phyloP scores from a whole-genome alignment of 2,113 vertebrate genomes.

The Dicaeum eximium region DNA sequence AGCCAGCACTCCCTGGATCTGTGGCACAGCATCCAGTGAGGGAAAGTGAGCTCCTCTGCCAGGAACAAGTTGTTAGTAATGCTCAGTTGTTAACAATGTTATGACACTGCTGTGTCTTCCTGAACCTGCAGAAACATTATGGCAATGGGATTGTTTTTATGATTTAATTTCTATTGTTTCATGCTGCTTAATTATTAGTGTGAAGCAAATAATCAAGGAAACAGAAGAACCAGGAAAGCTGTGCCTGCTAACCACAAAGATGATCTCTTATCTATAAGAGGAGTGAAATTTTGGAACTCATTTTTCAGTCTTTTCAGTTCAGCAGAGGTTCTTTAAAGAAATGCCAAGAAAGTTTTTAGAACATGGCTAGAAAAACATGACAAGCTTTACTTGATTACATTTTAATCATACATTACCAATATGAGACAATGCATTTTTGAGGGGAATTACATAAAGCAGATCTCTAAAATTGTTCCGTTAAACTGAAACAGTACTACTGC shows the following conservation, averaged over 20 bases:
- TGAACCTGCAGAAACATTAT: not conserved
- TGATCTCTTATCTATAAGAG: not conserved
- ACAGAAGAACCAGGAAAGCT: not conserved
- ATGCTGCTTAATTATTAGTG: not conserved
- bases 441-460: not conserved
- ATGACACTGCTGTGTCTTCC: not conserved
- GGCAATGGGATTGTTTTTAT: not conserved
- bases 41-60: not conserved
- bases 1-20: fast-evolving
- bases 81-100: not conserved
- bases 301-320: not conserved
- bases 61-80: not conserved
- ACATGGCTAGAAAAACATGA: not conserved
- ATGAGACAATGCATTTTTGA: not conserved
- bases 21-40: fast-evolving
- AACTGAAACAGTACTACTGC: not conserved
- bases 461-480: not conserved
- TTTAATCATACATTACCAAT: not conserved
- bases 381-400: not conserved
- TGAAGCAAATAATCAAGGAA: not conserved
- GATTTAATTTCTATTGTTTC: not conserved
- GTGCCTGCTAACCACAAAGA: not conserved
- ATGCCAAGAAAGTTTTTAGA: not conserved
- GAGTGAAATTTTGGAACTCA: not conserved
- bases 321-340: not conserved